A percentile compares a stretch with the other conserved stretches of the same genome.
phyloP scores from a whole-genome alignment of 2,888 invertebrate genomes.

The Dorcus parallelipipedus region DNA sequence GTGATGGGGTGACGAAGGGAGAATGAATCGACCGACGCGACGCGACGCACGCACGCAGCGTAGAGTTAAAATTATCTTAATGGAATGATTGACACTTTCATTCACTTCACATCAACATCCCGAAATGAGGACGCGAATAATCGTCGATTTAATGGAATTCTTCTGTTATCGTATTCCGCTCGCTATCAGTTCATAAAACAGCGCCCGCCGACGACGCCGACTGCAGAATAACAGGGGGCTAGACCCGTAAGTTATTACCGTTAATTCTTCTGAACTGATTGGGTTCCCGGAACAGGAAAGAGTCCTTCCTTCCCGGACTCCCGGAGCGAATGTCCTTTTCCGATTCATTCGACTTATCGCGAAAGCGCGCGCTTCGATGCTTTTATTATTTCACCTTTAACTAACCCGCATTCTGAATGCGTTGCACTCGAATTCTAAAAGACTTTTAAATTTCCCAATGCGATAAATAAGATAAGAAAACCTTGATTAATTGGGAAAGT shows the following conservation, averaged over 20 bases:
- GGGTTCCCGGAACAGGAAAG: slow-evolving; percentile 47
- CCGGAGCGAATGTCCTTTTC: slow-evolving; percentile 49
- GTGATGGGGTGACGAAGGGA: slow-evolving; percentile 12
- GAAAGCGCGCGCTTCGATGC: slow-evolving; percentile 33
- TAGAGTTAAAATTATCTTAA: slow-evolving; percentile 43
- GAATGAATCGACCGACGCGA: slow-evolving; percentile 25
- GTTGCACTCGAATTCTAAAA: no score
- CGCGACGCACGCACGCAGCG: slow-evolving; percentile 29
- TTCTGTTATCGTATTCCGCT: slow-evolving; percentile 11
- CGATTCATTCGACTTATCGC: slow-evolving; percentile 40
- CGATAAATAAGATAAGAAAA: background rate
- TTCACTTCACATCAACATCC: slow-evolving; percentile 21
- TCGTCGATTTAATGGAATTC: slow-evolving; percentile 14
- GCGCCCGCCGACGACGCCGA: slow-evolving; percentile 8
- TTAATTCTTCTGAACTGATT: slow-evolving; percentile 37
- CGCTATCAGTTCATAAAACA: background rate
- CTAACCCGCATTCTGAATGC: no score
- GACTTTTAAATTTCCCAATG: background rate
- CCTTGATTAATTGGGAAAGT: no score
- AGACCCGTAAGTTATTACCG: slow-evolving; percentile 12
- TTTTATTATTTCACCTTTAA: slow-evolving; percentile 16
- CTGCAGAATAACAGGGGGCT: background rate
- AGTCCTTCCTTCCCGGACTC: slow-evolving; percentile 50
- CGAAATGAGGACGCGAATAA: slow-evolving; percentile 3
- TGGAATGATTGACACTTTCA: slow-evolving; percentile 46